Evolutionary conservation across 2,888 invertebrate genomes (phyloP).

Genomic region (Autographa pulchrina): DNA sequence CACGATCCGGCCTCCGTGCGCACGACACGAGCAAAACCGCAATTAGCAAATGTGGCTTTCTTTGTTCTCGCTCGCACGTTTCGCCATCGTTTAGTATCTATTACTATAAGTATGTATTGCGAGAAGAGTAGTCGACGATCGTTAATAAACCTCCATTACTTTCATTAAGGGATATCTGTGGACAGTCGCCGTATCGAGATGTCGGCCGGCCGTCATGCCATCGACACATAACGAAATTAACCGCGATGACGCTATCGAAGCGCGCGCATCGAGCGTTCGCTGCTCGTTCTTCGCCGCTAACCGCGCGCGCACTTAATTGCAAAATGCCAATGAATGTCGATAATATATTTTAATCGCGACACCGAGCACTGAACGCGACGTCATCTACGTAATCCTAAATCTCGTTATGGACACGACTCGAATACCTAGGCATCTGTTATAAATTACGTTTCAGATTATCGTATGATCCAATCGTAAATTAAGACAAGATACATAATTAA

Average conservation of each 20-base stretch:
- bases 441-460: constrained; percentile 89
- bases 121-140: constrained; percentile 82
- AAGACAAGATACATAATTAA: constrained; percentile 90
- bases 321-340: constrained; percentile 85
- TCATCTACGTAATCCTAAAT: constrained; percentile 87
- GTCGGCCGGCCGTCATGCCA: constrained; percentile 85
- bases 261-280: constrained; percentile 78
- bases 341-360: constrained; percentile 84
- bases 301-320: constrained; percentile 84
- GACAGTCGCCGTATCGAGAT: constrained; percentile 86
- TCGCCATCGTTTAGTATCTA: constrained; percentile 82
- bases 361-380: constrained; percentile 73
- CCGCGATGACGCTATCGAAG: constrained; percentile 86
- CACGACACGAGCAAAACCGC: constrained; percentile 89
- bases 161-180: constrained; percentile 88
- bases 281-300: constrained; percentile 68
- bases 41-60: constrained; percentile 90
- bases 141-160: constrained; percentile 89
- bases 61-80: constrained; percentile 89
- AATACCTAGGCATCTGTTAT: constrained; percentile 88
- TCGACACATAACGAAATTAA: constrained; percentile 87
- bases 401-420: constrained; percentile 87
- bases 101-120: constrained; percentile 78
- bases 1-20: constrained; percentile 88
- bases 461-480: constrained; percentile 90